These are phyloP conservation scores for Rapana venosa DNA, from an alignment of 2,888 invertebrate genomes.

Conservation along the genomic window DNA sequence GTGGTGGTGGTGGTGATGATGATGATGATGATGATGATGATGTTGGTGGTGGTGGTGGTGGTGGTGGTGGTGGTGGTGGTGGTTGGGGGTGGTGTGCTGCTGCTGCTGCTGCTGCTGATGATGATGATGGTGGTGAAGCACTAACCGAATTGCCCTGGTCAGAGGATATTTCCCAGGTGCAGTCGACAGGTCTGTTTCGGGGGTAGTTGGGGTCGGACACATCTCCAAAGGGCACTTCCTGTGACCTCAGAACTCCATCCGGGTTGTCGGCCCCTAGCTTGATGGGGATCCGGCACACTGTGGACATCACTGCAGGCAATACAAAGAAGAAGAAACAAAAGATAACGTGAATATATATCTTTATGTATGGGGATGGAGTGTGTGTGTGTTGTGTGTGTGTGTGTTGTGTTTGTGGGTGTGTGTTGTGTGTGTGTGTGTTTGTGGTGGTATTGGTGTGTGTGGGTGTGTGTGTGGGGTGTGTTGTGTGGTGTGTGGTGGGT, in stretches of 20 bases:
- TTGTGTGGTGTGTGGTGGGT: too few relatives aligned
- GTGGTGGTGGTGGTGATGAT: not conserved
- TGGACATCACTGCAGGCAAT: slow-evolving; percentile 30
- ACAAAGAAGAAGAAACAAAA: not conserved
- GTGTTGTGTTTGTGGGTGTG: too few relatives aligned
- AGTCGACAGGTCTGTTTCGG: slow-evolving; percentile 68
- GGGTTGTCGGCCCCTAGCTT: slow-evolving; percentile 51
- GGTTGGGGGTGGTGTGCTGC: too few relatives aligned
- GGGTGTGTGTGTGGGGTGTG: too few relatives aligned
- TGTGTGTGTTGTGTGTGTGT: too few relatives aligned
- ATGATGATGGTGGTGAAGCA: not conserved
- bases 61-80: too few relatives aligned
- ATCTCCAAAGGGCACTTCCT: slow-evolving; percentile 64
- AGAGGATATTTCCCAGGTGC: slow-evolving; percentile 74
- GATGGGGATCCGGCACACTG: slow-evolving; percentile 68
- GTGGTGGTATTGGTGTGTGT: too few relatives aligned
- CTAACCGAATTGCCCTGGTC: slow-evolving; percentile 65
- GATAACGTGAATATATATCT: too few relatives aligned
- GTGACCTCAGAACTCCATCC: slow-evolving; percentile 66
- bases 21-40: slow-evolving; percentile 23
- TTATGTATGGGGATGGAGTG: too few relatives aligned
- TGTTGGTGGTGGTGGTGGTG: not conserved
- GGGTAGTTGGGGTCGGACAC: slow-evolving; percentile 57
- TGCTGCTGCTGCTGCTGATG: not conserved
- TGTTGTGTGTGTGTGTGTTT: too few relatives aligned